Base-by-base conservation (phyloP, 2,113 vertebrate species). In the Merops nubicus region DNA sequence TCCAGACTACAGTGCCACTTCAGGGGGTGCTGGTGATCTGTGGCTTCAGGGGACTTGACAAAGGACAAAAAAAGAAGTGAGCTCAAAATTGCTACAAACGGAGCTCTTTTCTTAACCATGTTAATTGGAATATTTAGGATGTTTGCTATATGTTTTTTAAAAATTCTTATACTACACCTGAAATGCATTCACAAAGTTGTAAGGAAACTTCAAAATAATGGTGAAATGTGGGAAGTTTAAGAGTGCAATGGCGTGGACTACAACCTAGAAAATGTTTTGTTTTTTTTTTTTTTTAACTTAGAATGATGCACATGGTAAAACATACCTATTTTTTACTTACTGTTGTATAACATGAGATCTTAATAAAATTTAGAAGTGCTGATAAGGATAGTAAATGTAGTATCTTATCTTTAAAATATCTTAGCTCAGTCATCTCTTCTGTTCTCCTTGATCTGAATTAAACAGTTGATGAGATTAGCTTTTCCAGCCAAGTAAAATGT, bases 1-100 rank as follows among this genome's bases (percentile, higher is more conserved):
- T 92, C 60, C 40, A 69, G 65, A 50, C 77, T 96, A 87, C 74
- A 87, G 85, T 85, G 65, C 70, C 81, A 91, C 96, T 94, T 94
- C 31, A 48, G 26, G 53, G 77, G 87, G 53, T 85, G 21, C 93
- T 96, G 89, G 86, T 63, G 60, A 92, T 88, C 48, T 87, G 14
- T 43, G 48, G n/a, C 64, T 89, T 87, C 51, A 31, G 48, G 31
- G 15, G 12, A 29, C 48, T 50, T 79, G 77, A 40, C 40, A 85
- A 48, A 42, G 18, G n/a, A n/a, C n/a, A n/a, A 36, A 42, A 40
- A n/a, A 38, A 18, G 9, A 60, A 93, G 19, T 8, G 5, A 20
- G 3, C 60, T 78, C n/a, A 40, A 64, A 34, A 57, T 57, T 43
- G 15, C 38, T 75, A 6, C 28, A 45, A 69, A 45, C 15, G 31